Conservation (phyloP, 2,797 vertebrate genomes). For the Perodicticus potto region DNA sequence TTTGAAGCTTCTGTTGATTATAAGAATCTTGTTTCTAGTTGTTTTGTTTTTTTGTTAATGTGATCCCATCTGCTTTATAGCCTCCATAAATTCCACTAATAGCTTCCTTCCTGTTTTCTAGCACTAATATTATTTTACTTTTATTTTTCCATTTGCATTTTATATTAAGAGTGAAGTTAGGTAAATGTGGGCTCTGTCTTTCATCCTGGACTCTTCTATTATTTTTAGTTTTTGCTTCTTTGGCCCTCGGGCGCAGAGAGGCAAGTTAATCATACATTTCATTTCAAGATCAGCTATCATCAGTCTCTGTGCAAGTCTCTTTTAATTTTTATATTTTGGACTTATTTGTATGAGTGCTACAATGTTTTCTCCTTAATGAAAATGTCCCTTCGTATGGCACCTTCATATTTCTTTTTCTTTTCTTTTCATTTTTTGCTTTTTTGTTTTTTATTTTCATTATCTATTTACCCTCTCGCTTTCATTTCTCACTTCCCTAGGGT, state of each 20-base stretch:
- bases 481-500: conserved; percentile 19
- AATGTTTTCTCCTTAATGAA: not conserved
- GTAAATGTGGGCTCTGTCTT: not conserved
- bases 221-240: not conserved
- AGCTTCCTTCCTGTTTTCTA: conserved; percentile 24
- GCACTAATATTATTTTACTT: not conserved
- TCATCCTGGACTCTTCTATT: not conserved
- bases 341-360: not conserved
- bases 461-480: not conserved
- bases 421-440: not conserved
- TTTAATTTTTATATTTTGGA: not conserved
- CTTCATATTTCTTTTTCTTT: not conserved
- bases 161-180: not conserved
- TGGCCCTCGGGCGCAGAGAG: not conserved
- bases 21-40: not conserved
- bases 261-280: not conserved
- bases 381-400: not conserved
- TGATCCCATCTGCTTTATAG: conserved; percentile 13
- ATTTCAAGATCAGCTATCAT: not conserved
- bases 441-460: not conserved
- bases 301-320: not conserved
- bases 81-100: not conserved
- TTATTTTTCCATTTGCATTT: conserved; percentile 4
- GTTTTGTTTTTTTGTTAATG: conserved; percentile 10
- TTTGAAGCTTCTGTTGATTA: not conserved